A percentile compares a stretch with the other conserved stretches of the same genome.
Evolutionary conservation across 2,113 vertebrate species (phyloP).

Genomic region (Emberiza fucata): DNA sequence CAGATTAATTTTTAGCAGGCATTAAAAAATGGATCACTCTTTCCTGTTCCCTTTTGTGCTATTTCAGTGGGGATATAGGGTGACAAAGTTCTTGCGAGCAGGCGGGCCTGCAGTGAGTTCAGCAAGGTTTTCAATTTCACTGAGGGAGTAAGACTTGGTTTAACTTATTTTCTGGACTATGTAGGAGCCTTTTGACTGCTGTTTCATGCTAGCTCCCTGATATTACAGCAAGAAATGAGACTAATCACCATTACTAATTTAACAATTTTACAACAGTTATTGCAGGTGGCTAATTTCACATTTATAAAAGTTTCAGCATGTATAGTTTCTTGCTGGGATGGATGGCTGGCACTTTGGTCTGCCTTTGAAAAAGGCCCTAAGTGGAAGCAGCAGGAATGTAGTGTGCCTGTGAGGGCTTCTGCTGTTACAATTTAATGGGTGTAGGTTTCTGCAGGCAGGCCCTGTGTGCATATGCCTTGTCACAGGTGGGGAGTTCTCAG

Average conservation of each 20-base stretch:
- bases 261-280: slow-evolving; percentile 5
- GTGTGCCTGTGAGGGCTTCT: neutral
- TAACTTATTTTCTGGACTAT: slow-evolving; percentile 1
- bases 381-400: neutral
- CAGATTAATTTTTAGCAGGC: slow-evolving; percentile 29
- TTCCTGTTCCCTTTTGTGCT: slow-evolving; percentile 2
- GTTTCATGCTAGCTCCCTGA: neutral
- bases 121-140: slow-evolving; percentile 22
- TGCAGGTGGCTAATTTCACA: neutral
- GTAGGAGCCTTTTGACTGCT: neutral
- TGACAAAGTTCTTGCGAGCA: slow-evolving; percentile 13
- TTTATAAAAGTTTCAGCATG: neutral
- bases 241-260: neutral
- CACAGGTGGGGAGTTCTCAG: neutral
- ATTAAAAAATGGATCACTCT: slow-evolving; percentile 27
- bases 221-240: neutral
- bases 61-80: slow-evolving; percentile 1
- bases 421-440: neutral
- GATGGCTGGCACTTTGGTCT: neutral
- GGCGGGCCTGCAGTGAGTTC: neutral
- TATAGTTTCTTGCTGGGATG: neutral
- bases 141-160: neutral
- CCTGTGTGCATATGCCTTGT: fast-evolving
- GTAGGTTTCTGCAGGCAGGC: neutral
- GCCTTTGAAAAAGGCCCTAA: neutral